Percentiles rank a stretch among this genome's conserved stretches.
phyloP scores from a whole-genome alignment of 1,140 invertebrate species.

The Lepeophtheirus salmonis region DNA sequence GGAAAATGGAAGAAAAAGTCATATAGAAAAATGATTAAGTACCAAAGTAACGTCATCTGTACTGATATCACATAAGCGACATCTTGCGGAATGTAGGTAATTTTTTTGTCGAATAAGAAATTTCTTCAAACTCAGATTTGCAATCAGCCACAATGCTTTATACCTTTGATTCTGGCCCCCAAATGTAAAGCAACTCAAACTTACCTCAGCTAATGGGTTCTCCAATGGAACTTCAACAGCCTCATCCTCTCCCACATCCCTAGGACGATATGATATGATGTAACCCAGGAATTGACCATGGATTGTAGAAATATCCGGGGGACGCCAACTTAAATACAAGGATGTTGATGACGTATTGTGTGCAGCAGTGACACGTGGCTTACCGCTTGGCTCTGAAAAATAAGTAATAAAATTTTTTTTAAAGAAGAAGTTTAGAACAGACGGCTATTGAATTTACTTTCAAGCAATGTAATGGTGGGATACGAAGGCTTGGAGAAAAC shows the following conservation, averaged over 20 bases:
- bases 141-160: no score
- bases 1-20: no score
- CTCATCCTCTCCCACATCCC: conserved; percentile 2
- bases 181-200: no score
- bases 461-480: conserved; percentile 48
- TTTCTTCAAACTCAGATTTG: no score
- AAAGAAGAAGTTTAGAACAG: no score
- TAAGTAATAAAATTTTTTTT: background rate
- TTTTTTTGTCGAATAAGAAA: no score
- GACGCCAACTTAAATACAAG: conserved; percentile 24
- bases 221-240: conserved; percentile 9
- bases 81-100: no score
- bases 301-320: conserved; percentile 24
- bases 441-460: conserved; percentile 38
- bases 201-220: conserved; percentile 8
- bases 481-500: conserved; percentile 46
- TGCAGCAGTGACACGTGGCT: conserved; percentile 23
- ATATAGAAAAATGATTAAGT: no score
- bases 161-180: no score
- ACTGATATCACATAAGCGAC: no score
- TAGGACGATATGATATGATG: conserved; percentile 22
- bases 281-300: conserved; percentile 28
- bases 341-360: conserved; percentile 24
- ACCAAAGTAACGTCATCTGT: no score
- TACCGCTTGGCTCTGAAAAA: conserved; percentile 27